Evolutionary conservation across 2,797 vertebrate species (phyloP).

Genomic region (Microchirus variegatus): DNA sequence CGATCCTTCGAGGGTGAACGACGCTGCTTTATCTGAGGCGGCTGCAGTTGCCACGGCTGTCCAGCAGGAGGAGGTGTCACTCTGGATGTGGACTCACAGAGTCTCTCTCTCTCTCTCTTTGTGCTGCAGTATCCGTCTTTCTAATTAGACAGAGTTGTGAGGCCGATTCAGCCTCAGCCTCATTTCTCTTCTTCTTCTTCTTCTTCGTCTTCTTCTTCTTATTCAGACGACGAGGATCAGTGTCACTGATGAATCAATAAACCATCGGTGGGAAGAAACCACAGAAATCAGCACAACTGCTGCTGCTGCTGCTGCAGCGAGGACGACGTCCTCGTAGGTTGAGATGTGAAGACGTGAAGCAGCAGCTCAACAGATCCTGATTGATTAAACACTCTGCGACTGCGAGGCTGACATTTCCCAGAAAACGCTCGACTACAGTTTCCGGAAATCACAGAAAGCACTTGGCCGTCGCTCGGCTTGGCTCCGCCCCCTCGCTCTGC

Average conservation of each 20-base stretch:
- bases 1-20: constrained; percentile 61
- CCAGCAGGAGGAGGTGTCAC: constrained; percentile 76
- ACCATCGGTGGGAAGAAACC: constrained; percentile 52
- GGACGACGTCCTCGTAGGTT: constrained; percentile 8
- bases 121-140: constrained; percentile 50
- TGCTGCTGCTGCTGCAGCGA: constrained; percentile 18
- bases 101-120: constrained; percentile 2
- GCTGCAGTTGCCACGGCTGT: constrained; percentile 33
- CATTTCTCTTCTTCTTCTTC: constrained; percentile 21
- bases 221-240: constrained; percentile 54
- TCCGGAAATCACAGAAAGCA: constrained; percentile 7
- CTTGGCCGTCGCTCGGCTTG: background rate
- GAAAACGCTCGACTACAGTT: background rate
- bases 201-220: constrained; percentile 20
- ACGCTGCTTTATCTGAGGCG: constrained; percentile 50
- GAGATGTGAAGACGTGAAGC: background rate
- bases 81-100: constrained; percentile 21
- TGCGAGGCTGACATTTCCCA: background rate
- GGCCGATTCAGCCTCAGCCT: constrained; percentile 41
- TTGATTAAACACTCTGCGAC: background rate
- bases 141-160: constrained; percentile 60
- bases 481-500: background rate
- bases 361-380: constrained; percentile 8
- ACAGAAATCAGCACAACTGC: constrained; percentile 63
- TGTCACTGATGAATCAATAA: constrained; percentile 69